Conservation (phyloP, 1,140 invertebrate species). For the Ceratina calcarata region DNA sequence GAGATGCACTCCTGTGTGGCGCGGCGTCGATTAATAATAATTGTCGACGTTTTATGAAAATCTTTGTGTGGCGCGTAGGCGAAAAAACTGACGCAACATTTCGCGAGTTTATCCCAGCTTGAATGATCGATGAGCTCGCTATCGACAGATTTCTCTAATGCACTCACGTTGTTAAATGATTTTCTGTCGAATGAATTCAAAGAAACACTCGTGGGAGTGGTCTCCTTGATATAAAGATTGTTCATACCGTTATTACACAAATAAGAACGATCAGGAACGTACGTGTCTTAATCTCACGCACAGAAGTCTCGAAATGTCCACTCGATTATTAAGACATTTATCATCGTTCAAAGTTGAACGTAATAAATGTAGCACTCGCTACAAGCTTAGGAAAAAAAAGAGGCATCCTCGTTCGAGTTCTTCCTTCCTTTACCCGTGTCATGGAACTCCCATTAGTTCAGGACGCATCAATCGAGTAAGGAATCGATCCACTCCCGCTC, state of each 20-base stretch:
- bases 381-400: conserved; percentile 12
- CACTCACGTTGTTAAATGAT: too few species aligned
- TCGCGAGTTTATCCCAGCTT: neutral
- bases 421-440: neutral
- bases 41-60: neutral
- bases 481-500: conserved; percentile 1
- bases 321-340: too few species aligned
- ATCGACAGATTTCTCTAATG: neutral
- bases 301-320: too few species aligned
- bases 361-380: neutral
- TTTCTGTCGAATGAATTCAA: neutral
- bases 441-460: conserved; percentile 30
- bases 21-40: conserved; percentile 29
- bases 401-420: neutral
- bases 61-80: neutral
- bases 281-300: too few species aligned
- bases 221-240: neutral
- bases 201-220: too few species aligned
- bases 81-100: neutral
- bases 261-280: too few species aligned
- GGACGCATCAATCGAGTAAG: conserved; percentile 11
- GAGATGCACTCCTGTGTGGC: neutral
- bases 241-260: neutral
- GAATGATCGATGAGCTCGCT: neutral
- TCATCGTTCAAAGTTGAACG: neutral